Percentiles rank a stretch among this genome's conserved stretches.
phyloP scores from a whole-genome alignment of 2,113 vertebrate genomes.

The Synchiropus splendidus region DNA sequence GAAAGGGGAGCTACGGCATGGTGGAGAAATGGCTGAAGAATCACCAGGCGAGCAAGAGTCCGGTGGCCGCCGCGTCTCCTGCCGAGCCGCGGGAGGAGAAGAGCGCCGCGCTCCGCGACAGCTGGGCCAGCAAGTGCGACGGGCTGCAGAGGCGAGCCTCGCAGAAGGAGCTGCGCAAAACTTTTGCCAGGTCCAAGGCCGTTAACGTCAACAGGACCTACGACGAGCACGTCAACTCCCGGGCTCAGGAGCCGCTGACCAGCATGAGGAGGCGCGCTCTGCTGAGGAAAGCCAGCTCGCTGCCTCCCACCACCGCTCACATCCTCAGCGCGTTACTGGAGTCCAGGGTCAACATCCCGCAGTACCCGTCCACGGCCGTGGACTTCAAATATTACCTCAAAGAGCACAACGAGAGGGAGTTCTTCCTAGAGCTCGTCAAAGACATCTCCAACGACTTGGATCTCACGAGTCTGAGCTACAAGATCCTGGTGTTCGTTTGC shows the following conservation, averaged over 20 bases:
- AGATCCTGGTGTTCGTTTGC: conserved; percentile 94
- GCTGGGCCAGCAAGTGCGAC: conserved; percentile 66
- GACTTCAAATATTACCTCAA: conserved; percentile 96
- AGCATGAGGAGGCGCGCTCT: conserved; percentile 87
- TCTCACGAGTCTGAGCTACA: conserved; percentile 90
- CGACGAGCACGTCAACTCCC: conserved; percentile 85
- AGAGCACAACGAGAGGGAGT: conserved; percentile 88
- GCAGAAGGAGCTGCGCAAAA: conserved; percentile 90
- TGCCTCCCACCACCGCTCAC: conserved; percentile 91
- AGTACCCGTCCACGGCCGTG: conserved; percentile 89
- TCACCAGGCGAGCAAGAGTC: conserved; percentile 61
- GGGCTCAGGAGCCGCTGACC: conserved; percentile 88
- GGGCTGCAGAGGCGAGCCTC: conserved; percentile 80
- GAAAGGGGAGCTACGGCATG: conserved; percentile 79
- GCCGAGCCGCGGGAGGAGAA: conserved; percentile 52
- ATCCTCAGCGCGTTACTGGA: conserved; percentile 93
- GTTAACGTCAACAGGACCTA: conserved; percentile 91
- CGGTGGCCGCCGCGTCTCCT: conserved; percentile 25
- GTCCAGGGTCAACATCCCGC: conserved; percentile 94
- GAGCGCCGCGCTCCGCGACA: conserved; percentile 55
- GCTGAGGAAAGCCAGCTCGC: conserved; percentile 90
- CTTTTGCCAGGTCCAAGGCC: conserved; percentile 93
- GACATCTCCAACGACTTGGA: conserved; percentile 98
- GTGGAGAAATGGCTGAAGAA: conserved; percentile 90
- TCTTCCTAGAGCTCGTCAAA: conserved; percentile 97